A percentile compares a stretch with the other conserved stretches of the same genome.
Evolutionary conservation across 2,888 invertebrate genomes (phyloP).

Genomic region (Zygothrica quintamaculata): DNA sequence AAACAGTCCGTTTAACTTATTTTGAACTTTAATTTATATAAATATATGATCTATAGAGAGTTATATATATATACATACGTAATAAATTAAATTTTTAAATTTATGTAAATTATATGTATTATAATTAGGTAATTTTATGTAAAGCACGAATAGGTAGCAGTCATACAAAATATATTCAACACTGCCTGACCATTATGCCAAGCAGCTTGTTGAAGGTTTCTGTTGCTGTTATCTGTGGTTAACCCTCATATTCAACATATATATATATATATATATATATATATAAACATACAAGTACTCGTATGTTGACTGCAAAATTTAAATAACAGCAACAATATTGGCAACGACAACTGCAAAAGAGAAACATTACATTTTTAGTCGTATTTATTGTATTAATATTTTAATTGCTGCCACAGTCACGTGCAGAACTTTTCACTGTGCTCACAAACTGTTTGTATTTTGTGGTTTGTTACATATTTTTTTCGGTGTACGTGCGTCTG

Average conservation of each 20-base stretch:
- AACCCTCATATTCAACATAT: conserved; percentile 57
- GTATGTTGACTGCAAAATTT: conserved; percentile 37
- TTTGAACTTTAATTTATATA: no score
- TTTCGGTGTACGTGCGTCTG: conserved; percentile 62
- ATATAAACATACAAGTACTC: no score
- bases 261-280: conserved; percentile 20
- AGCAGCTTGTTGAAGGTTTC: conserved; percentile 35
- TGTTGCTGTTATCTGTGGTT: conserved; percentile 58
- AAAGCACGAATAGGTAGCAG: no score
- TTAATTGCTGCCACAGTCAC: conserved; percentile 73
- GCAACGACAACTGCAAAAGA: conserved; percentile 6
- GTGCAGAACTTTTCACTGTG: conserved; percentile 61
- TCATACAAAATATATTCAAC: no score
- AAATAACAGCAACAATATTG: conserved; percentile 10
- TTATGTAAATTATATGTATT: no score
- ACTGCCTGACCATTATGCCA: conserved; percentile 17
- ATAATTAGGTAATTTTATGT: conserved; percentile 30
- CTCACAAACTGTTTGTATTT: conserved; percentile 71
- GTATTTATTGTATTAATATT: conserved; percentile 75
- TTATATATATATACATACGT: no score
- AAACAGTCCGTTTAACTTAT: no score
- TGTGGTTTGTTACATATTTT: conserved; percentile 62
- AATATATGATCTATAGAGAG: no score
- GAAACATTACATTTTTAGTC: conserved; percentile 32
- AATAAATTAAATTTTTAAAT: no score